These are phyloP conservation scores for Oriolus oriolus DNA, from an alignment of 2,113 vertebrate genomes.

Conservation along the genomic window DNA sequence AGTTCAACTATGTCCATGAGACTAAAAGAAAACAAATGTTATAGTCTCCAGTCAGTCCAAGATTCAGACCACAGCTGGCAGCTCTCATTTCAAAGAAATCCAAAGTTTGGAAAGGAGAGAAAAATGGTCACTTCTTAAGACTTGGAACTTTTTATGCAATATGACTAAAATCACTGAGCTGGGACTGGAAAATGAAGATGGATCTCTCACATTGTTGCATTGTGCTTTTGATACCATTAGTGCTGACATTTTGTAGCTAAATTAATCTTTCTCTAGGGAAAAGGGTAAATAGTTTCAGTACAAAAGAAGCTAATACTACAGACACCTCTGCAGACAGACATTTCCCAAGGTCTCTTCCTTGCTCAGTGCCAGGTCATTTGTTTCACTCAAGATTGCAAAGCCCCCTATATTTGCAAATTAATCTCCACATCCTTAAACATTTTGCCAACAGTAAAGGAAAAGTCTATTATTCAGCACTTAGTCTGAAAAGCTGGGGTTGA, in stretches of 20 bases:
- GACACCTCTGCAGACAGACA: background rate
- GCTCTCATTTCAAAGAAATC: background rate
- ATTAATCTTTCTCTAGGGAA: background rate
- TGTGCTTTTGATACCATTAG: background rate
- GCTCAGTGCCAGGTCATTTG: background rate
- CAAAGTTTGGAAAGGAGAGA: background rate
- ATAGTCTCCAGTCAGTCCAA: background rate
- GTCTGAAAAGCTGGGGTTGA: background rate
- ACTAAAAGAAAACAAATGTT: constrained; percentile 55
- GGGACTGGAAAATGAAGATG: background rate
- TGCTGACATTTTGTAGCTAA: background rate
- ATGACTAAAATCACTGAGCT: background rate
- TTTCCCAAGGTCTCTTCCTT: background rate
- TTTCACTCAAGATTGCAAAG: background rate
- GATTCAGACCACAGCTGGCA: constrained; percentile 36
- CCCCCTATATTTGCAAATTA: background rate
- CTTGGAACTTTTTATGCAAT: background rate
- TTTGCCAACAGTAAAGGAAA: background rate
- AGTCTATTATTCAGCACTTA: background rate
- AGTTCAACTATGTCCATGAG: constrained; percentile 31
- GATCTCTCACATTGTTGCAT: background rate
- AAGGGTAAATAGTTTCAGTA: background rate
- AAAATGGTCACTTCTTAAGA: background rate
- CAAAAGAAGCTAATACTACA: background rate
- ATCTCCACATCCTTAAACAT: background rate